These are phyloP conservation scores for Cyanoramphus novaezelandiae DNA, from an alignment of 2,113 vertebrate genomes.

Conservation along the genomic window DNA sequence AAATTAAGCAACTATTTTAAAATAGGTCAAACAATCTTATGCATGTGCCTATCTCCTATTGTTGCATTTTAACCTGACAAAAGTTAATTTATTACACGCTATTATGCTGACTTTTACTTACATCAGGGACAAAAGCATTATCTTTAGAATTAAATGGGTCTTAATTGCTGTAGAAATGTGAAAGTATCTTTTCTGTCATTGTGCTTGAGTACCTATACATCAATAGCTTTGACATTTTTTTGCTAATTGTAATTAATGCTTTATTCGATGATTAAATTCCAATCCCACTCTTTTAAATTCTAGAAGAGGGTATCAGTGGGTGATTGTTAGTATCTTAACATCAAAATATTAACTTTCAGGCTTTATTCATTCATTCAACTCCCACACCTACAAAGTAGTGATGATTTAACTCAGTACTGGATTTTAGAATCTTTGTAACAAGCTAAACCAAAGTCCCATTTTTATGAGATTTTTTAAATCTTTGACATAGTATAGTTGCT, in stretches of 20 bases:
- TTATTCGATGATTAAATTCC: not conserved
- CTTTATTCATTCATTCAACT: not conserved
- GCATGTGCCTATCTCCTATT: not conserved
- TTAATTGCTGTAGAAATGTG: not conserved
- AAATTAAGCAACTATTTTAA: not conserved
- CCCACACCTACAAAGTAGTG: fast-evolving
- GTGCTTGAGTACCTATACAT: not conserved
- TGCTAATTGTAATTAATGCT: slow-evolving; percentile 8
- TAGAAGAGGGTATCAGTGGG: not conserved
- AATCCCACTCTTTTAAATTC: not conserved
- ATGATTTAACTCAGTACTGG: not conserved
- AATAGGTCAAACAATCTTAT: not conserved
- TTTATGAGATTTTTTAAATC: not conserved
- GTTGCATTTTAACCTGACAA: not conserved
- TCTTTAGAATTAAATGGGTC: not conserved
- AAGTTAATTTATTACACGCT: not conserved
- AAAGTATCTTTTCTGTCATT: not conserved
- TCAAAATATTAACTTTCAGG: not conserved
- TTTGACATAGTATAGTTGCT: not conserved
- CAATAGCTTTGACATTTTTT: not conserved
- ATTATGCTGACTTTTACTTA: not conserved
- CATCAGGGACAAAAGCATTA: not conserved
- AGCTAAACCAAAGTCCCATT: not conserved
- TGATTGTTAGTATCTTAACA: not conserved
- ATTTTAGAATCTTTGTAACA: not conserved